phyloP scores from a whole-genome alignment of 1,140 invertebrate genomes.

The Drosophila sproati region DNA sequence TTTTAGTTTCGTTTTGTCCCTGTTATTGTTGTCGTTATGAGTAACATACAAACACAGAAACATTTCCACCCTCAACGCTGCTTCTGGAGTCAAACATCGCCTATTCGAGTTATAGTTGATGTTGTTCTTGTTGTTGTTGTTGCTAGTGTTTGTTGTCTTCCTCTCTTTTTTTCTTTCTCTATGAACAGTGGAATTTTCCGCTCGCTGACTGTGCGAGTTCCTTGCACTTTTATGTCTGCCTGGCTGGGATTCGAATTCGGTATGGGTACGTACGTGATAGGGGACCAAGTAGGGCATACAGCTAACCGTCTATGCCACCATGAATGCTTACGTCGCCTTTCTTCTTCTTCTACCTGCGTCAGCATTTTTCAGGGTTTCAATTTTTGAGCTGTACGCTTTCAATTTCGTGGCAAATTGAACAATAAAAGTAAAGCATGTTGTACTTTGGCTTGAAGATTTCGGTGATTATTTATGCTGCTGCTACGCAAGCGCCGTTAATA shows the following conservation, averaged over 20 bases:
- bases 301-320: constrained; percentile 8
- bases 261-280: constrained; percentile 8
- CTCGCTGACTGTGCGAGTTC: constrained; percentile 35
- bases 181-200: constrained; percentile 69
- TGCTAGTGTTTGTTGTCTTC: constrained; percentile 22
- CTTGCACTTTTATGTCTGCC: constrained; percentile 60
- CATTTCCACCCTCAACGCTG: constrained; percentile 58
- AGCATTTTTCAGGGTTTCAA: constrained; percentile 64
- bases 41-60: constrained; percentile 39
- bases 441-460: constrained; percentile 28
- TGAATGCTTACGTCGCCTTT: constrained; percentile 3
- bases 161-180: constrained; percentile 1
- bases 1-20: constrained; percentile 11
- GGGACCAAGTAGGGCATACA: constrained; percentile 42
- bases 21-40: constrained; percentile 58
- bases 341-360: constrained; percentile 57
- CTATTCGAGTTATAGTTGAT: constrained; percentile 14
- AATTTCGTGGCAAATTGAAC: constrained; percentile 41
- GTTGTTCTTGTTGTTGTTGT: constrained; percentile 27
- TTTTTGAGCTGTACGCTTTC: constrained; percentile 18
- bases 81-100: constrained; percentile 16
- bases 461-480: constrained; percentile 8
- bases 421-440: constrained; percentile 26
- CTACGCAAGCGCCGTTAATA: constrained; percentile 38
- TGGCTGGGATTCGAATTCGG: constrained; percentile 29